Evolutionary conservation across 2,888 invertebrate species (phyloP).

Genomic region (Crepidodera aurea): DNA sequence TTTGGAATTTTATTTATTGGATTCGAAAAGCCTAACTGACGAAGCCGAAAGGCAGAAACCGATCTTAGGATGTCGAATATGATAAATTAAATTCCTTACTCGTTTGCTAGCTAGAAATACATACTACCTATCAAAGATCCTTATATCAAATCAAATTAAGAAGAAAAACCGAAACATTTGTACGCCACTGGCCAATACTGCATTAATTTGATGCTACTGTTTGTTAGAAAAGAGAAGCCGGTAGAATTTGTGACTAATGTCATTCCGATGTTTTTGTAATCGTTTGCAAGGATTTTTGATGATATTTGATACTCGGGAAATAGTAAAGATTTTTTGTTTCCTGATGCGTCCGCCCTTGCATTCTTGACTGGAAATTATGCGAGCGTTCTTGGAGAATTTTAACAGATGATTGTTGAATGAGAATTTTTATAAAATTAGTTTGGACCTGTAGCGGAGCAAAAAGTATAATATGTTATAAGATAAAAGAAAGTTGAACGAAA

Average conservation of each 20-base stretch:
- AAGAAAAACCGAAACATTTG: neutral
- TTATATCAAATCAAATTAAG: no score
- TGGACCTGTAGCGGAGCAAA: no score
- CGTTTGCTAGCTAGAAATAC: no score
- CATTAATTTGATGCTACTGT: slow-evolving; percentile 41
- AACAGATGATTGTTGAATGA: neutral
- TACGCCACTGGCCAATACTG: slow-evolving; percentile 27
- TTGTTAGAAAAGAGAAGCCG: slow-evolving; percentile 37
- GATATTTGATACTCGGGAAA: slow-evolving; percentile 31
- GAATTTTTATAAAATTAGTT: neutral
- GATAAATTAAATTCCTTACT: no score
- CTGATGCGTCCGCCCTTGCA: neutral
- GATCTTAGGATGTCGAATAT: no score
- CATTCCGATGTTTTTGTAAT: slow-evolving; percentile 41
- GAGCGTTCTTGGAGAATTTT: slow-evolving; percentile 4
- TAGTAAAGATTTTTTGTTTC: slow-evolving; percentile 20
- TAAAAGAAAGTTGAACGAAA: no score
- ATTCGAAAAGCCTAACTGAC: no score
- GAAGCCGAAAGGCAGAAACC: no score
- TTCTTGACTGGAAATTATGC: slow-evolving; percentile 8
- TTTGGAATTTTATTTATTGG: no score
- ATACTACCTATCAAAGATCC: no score
- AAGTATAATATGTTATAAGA: no score
- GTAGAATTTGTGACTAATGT: slow-evolving; percentile 41
- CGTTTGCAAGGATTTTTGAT: slow-evolving; percentile 28